Percentiles rank a stretch among this genome's conserved stretches.
phyloP scores from a whole-genome alignment of 2,113 vertebrate species.

The Lepus americanus region DNA sequence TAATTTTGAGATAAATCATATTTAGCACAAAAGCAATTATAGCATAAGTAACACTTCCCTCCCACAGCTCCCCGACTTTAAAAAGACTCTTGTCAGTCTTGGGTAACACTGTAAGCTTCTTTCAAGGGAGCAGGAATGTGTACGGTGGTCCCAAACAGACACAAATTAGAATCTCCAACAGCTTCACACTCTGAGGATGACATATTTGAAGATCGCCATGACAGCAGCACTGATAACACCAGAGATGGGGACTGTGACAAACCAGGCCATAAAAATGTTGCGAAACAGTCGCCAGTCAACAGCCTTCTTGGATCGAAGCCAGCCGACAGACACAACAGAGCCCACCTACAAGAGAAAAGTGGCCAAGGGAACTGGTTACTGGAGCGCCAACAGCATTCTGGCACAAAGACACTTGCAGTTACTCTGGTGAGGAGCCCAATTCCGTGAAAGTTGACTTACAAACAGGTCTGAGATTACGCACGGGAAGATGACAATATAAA shows the following conservation, averaged over 20 bases:
- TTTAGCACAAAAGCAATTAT: slow-evolving; percentile 84
- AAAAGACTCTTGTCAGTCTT: slow-evolving; percentile 58
- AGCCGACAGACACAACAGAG: slow-evolving; percentile 96
- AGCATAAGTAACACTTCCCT: slow-evolving; percentile 73
- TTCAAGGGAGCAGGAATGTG: slow-evolving; percentile 53
- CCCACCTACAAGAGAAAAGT: slow-evolving; percentile 90
- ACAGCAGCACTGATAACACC: slow-evolving; percentile 96
- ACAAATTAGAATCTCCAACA: not conserved
- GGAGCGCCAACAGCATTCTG: not conserved
- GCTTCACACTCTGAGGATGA: slow-evolving; percentile 82
- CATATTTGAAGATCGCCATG: slow-evolving; percentile 93
- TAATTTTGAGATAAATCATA: slow-evolving; percentile 78
- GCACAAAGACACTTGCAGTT: not conserved
- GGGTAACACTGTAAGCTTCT: slow-evolving; percentile 63
- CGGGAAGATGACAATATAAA: not conserved
- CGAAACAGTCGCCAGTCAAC: slow-evolving; percentile 98
- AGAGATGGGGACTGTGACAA: slow-evolving; percentile 96
- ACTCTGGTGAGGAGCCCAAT: not conserved
- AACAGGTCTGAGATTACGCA: not conserved
- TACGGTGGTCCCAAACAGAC: slow-evolving; percentile 61
- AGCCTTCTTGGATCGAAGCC: slow-evolving; percentile 96
- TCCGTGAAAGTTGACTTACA: not conserved
- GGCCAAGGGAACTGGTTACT: not conserved
- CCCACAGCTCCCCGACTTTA: slow-evolving; percentile 60
- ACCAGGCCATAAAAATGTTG: slow-evolving; percentile 99